phyloP scores from a whole-genome alignment of 2,888 invertebrate genomes.

The Temnothorax unifasciatus region DNA sequence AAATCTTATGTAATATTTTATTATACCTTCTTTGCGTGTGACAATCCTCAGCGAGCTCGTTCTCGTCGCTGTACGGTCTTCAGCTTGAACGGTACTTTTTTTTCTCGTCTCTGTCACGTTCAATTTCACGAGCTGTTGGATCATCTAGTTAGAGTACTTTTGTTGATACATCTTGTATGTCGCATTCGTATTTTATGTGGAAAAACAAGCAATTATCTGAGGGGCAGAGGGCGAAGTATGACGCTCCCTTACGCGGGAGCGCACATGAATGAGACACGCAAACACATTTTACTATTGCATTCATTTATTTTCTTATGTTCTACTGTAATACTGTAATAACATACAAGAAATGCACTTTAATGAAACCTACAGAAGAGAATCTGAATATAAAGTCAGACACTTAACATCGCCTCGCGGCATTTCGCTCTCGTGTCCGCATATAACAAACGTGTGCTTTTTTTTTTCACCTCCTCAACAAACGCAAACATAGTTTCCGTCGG shows the following conservation, averaged over 20 bases:
- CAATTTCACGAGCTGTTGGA: background rate
- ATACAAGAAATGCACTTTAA: constrained; percentile 96
- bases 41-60: background rate
- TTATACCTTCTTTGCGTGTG: background rate
- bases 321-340: constrained; percentile 95
- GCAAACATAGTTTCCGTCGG: too few relatives aligned
- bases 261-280: constrained; percentile 44
- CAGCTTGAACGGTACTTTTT: background rate
- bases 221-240: background rate
- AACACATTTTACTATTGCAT: constrained; percentile 79
- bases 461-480: constrained; percentile 24
- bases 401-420: constrained; percentile 74
- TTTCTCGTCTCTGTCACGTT: background rate
- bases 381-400: constrained; percentile 85
- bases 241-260: background rate
- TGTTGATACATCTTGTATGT: background rate
- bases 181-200: background rate
- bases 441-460: constrained; percentile 73
- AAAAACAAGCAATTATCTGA: background rate
- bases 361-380: constrained; percentile 95
- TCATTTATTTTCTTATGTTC: constrained; percentile 86
- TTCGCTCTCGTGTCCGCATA: constrained; percentile 49
- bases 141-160: background rate
- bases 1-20: constrained; percentile 6
- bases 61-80: background rate